Evolutionary conservation across 1,140 invertebrate genomes (phyloP), one percentile per base, ranked within the genome.

Genomic region (Drosophila athabasca): DNA sequence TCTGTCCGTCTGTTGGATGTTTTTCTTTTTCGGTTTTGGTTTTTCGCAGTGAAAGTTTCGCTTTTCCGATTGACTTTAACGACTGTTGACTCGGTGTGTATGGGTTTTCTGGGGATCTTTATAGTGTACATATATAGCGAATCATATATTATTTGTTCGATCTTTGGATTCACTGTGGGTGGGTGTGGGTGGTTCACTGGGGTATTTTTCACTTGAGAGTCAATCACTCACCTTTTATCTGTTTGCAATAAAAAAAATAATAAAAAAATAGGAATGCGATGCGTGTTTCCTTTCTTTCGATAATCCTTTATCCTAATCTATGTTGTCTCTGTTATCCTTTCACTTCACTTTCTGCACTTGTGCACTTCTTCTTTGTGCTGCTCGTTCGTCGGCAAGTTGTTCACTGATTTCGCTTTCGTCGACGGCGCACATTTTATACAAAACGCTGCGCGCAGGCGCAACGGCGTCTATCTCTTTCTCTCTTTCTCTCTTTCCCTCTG

Each of bases 331-430:
- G 51, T 49, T 81, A 79, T 88, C 83, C 84, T 88, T 83, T 87
- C 82, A 87, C 82, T 81, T 73, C 60, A 67, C 59, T 70, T 62
- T 50, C 70, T 73, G 41, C 44, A 17, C 44, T 51, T 50, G 17
- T 51, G 67, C 75, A 79, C 79, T 69, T 46, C 52, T 48, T 11
- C 49, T 58, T 39, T 58, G 78, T 79, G 69, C 80, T 69, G 11
- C 50, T 61, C 70, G 77, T 79, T 90, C 71, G 73, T 71, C 70
- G 62, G 66, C 77, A 70, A 66, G 62, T 90, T 73, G 73, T 90
- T 84, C 41, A 88, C 88, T 90, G 88, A 88, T 90, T 81, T 90
- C 62, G 88, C 79, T 90, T 90, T 90, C 75, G 51, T 62, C 70
- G n/a, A 67, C 29, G 62, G 79, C 44, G 64, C 62, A 60, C 66